phyloP scores from a whole-genome alignment of 2,113 vertebrate species.

The Procavia capensis region DNA sequence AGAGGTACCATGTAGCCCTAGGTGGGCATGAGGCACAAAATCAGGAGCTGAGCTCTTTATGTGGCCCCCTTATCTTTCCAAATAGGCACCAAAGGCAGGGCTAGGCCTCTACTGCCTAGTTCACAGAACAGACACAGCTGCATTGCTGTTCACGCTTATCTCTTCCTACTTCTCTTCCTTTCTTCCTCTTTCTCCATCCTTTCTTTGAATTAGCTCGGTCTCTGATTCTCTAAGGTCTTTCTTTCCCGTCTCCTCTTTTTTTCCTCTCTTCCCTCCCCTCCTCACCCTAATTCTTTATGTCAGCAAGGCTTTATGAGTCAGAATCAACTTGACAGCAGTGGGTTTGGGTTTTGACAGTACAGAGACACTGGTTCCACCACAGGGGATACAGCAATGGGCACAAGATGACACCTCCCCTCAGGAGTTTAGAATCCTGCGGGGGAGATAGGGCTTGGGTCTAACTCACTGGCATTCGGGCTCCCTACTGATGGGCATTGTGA shows the following conservation, averaged over 20 bases:
- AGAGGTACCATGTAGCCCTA: not conserved
- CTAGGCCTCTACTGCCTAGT: not conserved
- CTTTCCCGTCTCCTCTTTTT: not conserved
- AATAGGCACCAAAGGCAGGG: not conserved
- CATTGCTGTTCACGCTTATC: not conserved
- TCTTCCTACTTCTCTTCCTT: no score
- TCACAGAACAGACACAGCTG: not conserved
- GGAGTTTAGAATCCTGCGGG: not conserved
- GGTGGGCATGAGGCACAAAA: not conserved
- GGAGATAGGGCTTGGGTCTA: not conserved
- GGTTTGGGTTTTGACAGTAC: not conserved
- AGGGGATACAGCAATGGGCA: not conserved
- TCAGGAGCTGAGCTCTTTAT: not conserved
- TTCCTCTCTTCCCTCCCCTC: not conserved
- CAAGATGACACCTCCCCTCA: not conserved
- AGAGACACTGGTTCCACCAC: not conserved
- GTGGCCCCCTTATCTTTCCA: not conserved
- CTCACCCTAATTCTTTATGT: conserved; percentile 15
- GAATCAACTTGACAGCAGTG: not conserved
- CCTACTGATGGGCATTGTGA: not conserved
- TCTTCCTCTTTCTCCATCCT: no score
- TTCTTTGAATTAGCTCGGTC: not conserved
- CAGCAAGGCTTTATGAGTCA: not conserved
- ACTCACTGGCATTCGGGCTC: conserved; percentile 37
- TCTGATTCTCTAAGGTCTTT: not conserved